A percentile compares a stretch with the other conserved stretches of the same genome.
Evolutionary conservation across 2,797 vertebrate species (phyloP).

Genomic region (Podarcis lilfordi): DNA sequence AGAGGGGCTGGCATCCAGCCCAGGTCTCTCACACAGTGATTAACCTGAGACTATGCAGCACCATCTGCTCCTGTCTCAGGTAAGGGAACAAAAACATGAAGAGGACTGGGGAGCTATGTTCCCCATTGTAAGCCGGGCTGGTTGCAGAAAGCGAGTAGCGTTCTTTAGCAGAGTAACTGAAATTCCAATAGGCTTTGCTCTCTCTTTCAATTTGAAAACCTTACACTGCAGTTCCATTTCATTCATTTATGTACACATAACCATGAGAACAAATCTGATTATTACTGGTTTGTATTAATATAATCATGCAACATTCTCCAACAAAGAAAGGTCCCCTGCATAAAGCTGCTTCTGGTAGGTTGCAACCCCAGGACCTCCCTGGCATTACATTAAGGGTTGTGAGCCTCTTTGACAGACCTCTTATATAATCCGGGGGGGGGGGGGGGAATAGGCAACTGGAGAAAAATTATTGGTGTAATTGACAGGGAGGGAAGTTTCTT

Average conservation of each 20-base stretch:
- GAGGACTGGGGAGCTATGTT: conserved; percentile 52
- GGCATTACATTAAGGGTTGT: not conserved
- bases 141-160: conserved; percentile 26
- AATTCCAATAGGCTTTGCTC: not conserved
- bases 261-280: not conserved
- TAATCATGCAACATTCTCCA: not conserved
- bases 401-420: not conserved
- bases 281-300: not conserved
- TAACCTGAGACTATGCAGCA: conserved; percentile 70
- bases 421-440: too few relatives aligned
- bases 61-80: conserved; percentile 79
- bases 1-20: conserved; percentile 74
- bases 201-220: not conserved
- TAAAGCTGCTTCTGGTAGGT: too few relatives aligned
- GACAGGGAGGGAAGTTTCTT: not conserved
- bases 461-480: not conserved
- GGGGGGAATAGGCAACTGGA: not conserved
- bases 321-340: not conserved
- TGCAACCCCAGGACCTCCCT: not conserved
- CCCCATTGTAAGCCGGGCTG: conserved; percentile 45
- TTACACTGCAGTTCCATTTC: not conserved
- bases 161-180: conserved; percentile 24
- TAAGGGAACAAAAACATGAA: conserved; percentile 61
- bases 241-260: not conserved
- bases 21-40: conserved; percentile 73